Evolutionary conservation across 2,113 vertebrate genomes (phyloP).

Genomic region (Anguilla japonica): DNA sequence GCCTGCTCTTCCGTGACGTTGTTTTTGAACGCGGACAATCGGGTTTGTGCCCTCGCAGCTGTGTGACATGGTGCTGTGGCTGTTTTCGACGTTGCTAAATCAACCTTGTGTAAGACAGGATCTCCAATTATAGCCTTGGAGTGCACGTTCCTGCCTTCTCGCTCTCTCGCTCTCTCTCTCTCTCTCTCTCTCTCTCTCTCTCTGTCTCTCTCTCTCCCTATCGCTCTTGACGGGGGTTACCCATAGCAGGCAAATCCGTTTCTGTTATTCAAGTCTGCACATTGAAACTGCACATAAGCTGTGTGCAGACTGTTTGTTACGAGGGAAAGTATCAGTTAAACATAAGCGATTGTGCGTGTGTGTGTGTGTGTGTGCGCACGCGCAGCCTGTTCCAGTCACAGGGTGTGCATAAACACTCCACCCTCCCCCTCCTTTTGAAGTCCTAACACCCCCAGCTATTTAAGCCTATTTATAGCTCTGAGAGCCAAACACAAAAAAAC

Average conservation of each 20-base stretch:
- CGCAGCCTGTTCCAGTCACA: not conserved
- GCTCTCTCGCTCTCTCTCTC: not conserved
- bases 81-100: slow-evolving; percentile 51
- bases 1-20: too few relatives aligned
- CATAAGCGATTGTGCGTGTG: slow-evolving; percentile 43
- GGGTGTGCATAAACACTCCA: not conserved
- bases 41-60: not conserved
- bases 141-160: slow-evolving; percentile 48
- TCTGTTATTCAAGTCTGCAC: too few relatives aligned
- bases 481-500: not conserved
- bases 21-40: not conserved
- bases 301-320: slow-evolving; percentile 29
- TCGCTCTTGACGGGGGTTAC: not conserved
- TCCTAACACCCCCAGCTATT: not conserved
- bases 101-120: slow-evolving; percentile 64
- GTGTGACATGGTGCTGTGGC: not conserved
- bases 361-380: slow-evolving; percentile 6
- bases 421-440: not conserved
- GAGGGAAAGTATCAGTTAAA: slow-evolving; percentile 45
- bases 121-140: slow-evolving; percentile 57
- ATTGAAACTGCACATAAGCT: not conserved
- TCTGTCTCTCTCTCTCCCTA: slow-evolving; percentile 4
- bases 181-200: not conserved
- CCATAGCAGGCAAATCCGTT: slow-evolving; percentile 23
- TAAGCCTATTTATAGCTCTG: not conserved